Base-by-base conservation (phyloP, 2,797 vertebrate species). In the Myotis planiceps region DNA sequence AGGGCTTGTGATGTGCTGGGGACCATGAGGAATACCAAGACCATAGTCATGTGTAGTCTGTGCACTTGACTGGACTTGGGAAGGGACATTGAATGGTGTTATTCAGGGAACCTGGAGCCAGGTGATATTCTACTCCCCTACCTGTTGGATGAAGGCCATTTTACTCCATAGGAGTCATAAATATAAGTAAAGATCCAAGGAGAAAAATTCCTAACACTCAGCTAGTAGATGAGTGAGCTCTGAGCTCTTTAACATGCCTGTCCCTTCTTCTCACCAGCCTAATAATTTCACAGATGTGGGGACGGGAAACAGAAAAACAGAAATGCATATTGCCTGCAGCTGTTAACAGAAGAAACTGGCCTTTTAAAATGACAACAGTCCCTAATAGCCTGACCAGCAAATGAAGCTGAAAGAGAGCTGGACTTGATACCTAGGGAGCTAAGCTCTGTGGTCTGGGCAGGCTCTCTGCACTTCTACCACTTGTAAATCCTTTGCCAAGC, bases 331-430 rank as follows among this genome's bases (percentile, higher is more conserved):
- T 69, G 42, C 65, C 66, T 66, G 84, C 53, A 72, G 18, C 83
- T 58, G 27, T 87, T 93, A 83, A 71, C 8, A 66, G 60, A 88
- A 71, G 71, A 65, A 37, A 69, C 49, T 51, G 79, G 45, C 53
- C 90, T 94, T 92, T 93, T 90, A 29, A 90, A 95, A 69, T 83
- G 58, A 15, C 76, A 63, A 5, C 37, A 74, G 34, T 23, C 23
- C 14, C 29, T 93, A 65, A 39, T 66, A 65, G 58, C 16, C 86
- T 92, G 78, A 32, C 58, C 27, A 76, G 80, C 60, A 78, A 92
- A 91, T 34, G 71, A 86, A 90, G 49, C 76, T 79, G 29, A 65
- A 63, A 71, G 72, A 19, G 65, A 90, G 27, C 58, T 92, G 79
- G 51, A 60, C 53, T 83, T 63, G 69, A 42, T 53, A 10, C 79